phyloP scores from a whole-genome alignment of 2,113 vertebrate genomes.

The Platanista minor region DNA sequence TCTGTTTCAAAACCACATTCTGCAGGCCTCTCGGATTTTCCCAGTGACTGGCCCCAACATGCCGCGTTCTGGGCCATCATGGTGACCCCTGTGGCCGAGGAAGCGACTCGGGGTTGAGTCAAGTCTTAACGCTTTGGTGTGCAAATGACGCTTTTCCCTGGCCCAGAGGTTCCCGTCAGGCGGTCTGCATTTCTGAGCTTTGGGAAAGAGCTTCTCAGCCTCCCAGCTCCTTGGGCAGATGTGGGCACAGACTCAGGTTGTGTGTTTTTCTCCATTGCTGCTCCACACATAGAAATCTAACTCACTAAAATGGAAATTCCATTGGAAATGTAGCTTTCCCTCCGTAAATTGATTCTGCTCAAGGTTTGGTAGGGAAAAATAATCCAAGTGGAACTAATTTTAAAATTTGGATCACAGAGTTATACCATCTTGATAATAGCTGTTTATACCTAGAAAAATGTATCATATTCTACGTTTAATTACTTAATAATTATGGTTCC shows the following conservation, averaged over 20 bases:
- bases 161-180: background rate
- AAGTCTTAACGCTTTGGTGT: background rate
- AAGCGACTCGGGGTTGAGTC: background rate
- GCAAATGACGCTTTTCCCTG: background rate
- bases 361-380: background rate
- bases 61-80: background rate
- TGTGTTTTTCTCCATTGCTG: background rate
- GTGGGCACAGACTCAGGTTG: background rate
- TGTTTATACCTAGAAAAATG: background rate
- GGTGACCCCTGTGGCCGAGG: background rate
- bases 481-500: background rate
- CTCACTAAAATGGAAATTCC: background rate
- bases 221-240: background rate
- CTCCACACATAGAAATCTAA: background rate
- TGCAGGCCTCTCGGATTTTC: background rate
- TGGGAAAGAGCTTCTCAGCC: background rate
- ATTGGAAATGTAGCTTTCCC: background rate
- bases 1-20: background rate
- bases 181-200: background rate
- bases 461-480: background rate
- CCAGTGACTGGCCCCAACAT: background rate
- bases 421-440: background rate
- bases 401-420: background rate
- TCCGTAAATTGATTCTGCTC: background rate
- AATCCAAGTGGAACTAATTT: background rate